These are phyloP conservation scores for Sinocyclocheilus grahami DNA, from an alignment of 2,113 vertebrate species.

Conservation along the genomic window DNA sequence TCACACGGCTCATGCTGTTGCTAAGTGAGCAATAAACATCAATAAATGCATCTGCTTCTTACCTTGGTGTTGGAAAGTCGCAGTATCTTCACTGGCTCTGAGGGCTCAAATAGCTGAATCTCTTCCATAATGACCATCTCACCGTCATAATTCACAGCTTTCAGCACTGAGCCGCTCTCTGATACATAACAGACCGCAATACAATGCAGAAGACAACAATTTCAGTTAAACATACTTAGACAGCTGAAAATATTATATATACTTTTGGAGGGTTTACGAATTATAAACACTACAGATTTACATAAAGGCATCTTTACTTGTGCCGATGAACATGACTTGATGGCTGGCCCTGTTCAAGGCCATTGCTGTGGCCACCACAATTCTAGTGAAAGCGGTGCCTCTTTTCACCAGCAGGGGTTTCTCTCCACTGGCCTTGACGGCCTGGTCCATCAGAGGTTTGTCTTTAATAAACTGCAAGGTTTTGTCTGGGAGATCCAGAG, in stretches of 20 bases:
- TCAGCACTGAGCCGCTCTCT: slow-evolving; percentile 80
- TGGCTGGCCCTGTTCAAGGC: slow-evolving; percentile 66
- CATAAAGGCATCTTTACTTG: slow-evolving; percentile 67
- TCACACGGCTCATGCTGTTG: background rate
- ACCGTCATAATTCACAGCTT: slow-evolving; percentile 74
- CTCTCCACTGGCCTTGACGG: slow-evolving; percentile 64
- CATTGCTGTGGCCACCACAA: slow-evolving; percentile 69
- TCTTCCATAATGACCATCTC: slow-evolving; percentile 82
- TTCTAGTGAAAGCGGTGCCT: slow-evolving; percentile 71
- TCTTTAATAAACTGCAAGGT: slow-evolving; percentile 78
- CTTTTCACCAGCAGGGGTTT: slow-evolving; percentile 71
- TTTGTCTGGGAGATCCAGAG: slow-evolving; percentile 74
- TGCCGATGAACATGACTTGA: slow-evolving; percentile 79
- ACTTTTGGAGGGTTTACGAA: too few relatives aligned
- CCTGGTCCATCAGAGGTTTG: slow-evolving; percentile 75
- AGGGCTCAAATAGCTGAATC: slow-evolving; percentile 72
- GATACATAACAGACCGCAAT: slow-evolving; percentile 22
- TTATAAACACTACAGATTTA: too few relatives aligned
- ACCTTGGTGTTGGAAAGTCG: slow-evolving; percentile 73
- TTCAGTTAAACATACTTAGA: background rate
- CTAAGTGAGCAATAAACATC: background rate
- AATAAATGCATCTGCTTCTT: slow-evolving; percentile 30
- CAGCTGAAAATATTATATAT: background rate
- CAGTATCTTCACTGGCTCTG: slow-evolving; percentile 72
- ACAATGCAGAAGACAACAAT: background rate